Percentiles rank a stretch among this genome's conserved stretches.
These are phyloP conservation scores for Steatornis caripensis DNA, from an alignment of 2,113 vertebrate genomes.

Conservation along the genomic window DNA sequence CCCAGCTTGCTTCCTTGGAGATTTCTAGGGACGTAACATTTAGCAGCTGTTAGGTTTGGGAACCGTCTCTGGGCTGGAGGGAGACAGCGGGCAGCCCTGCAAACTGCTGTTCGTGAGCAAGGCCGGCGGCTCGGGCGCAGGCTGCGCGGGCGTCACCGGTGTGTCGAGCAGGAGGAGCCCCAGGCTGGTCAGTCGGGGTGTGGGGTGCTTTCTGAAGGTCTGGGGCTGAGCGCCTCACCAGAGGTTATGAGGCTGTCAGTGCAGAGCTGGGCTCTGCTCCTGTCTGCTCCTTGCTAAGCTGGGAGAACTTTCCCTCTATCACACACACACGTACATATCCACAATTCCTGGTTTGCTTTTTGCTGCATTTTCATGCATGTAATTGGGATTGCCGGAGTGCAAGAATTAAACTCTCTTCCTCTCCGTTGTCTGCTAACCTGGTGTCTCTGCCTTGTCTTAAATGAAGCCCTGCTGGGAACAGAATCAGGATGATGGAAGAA, in stretches of 20 bases:
- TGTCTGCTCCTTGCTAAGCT: not conserved
- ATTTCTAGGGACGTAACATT: not conserved
- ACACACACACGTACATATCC: too few relatives aligned
- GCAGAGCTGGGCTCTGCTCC: not conserved
- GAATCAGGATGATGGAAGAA: not conserved
- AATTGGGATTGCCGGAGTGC: not conserved
- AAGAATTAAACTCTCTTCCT: not conserved
- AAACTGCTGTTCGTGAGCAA: not conserved
- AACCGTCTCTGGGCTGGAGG: not conserved
- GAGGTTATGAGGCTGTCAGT: accelerated
- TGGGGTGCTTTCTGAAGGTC: not conserved
- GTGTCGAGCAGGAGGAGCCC: too few relatives aligned
- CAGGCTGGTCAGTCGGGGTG: not conserved
- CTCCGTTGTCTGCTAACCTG: not conserved
- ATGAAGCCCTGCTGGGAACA: not conserved
- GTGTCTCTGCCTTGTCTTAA: not conserved
- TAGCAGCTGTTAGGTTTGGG: not conserved
- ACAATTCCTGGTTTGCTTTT: not conserved
- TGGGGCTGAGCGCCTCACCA: not conserved
- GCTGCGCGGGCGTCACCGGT: accelerated
- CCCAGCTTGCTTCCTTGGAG: not conserved
- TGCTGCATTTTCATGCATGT: not conserved
- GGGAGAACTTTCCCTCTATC: not conserved
- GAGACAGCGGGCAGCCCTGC: not conserved
- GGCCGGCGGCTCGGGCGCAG: too few relatives aligned